phyloP scores from a whole-genome alignment of 2,113 vertebrate species.

The Grantiella picta region DNA sequence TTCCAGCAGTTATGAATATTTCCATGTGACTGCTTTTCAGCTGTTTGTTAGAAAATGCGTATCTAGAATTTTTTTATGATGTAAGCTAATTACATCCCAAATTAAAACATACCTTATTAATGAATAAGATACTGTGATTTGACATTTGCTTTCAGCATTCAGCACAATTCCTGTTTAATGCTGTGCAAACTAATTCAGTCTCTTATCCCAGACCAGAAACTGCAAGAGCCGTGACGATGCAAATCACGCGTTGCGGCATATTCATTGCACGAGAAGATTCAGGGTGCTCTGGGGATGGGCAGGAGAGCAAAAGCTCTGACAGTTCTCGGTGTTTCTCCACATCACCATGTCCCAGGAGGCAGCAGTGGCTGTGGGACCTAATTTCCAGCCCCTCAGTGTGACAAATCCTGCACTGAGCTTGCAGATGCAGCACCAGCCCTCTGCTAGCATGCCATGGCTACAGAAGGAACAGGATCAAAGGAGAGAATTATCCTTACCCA shows the following conservation, averaged over 20 bases:
- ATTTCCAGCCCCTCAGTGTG: background rate
- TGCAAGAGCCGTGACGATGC: accelerated
- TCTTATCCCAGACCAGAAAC: background rate
- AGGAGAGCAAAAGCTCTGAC: background rate
- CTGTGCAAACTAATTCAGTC: background rate
- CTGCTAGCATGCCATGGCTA: background rate
- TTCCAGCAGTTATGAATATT: background rate
- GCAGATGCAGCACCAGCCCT: background rate
- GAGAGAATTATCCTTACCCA: background rate
- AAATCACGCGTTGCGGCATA: accelerated
- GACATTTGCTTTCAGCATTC: background rate
- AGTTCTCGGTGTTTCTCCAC: background rate
- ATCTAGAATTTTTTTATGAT: background rate
- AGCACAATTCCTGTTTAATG: background rate
- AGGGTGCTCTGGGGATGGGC: background rate
- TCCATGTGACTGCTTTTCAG: background rate
- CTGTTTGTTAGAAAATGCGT: background rate
- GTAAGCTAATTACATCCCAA: background rate
- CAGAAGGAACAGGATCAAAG: background rate
- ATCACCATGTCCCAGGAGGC: background rate
- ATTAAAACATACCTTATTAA: background rate
- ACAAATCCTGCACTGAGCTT: background rate
- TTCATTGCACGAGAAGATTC: background rate
- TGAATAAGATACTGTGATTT: background rate
- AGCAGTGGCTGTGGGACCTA: background rate